phyloP scores from a whole-genome alignment of 2,113 vertebrate genomes.

The Hippopotamus amphibius region DNA sequence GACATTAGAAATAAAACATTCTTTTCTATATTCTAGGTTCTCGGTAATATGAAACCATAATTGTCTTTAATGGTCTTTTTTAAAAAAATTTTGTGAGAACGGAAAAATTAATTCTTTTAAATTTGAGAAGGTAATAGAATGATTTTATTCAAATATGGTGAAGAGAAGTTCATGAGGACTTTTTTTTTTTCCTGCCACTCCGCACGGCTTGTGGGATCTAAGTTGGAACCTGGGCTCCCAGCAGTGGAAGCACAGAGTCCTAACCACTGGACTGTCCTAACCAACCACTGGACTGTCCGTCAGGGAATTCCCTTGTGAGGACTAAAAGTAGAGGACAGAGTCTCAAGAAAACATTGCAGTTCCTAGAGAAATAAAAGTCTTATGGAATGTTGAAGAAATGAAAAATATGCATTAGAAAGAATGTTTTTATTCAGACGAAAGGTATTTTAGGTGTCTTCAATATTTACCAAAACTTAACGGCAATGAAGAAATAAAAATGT shows the following conservation, averaged over 20 bases:
- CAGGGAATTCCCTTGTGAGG: neutral
- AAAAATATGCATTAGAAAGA: neutral
- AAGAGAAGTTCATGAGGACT: neutral
- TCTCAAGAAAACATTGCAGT: neutral
- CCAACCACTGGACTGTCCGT: neutral
- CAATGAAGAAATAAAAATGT: neutral
- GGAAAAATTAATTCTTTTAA: neutral
- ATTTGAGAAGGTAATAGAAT: neutral
- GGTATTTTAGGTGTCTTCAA: neutral
- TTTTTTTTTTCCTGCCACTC: neutral
- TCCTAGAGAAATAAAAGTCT: neutral
- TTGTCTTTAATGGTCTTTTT: neutral
- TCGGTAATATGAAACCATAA: neutral
- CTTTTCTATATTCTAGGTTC: neutral
- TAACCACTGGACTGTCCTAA: neutral
- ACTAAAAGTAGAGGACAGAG: neutral
- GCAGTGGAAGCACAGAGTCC: neutral
- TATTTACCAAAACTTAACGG: neutral
- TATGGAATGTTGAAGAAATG: neutral
- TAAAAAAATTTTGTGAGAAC: neutral
- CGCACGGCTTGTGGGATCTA: no score
- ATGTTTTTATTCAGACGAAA: neutral
- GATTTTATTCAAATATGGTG: neutral
- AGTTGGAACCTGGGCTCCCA: neutral
- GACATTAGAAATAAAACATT: neutral